Evolutionary conservation across 2,113 vertebrate species (phyloP).

Genomic region (Hippocampus zosterae): DNA sequence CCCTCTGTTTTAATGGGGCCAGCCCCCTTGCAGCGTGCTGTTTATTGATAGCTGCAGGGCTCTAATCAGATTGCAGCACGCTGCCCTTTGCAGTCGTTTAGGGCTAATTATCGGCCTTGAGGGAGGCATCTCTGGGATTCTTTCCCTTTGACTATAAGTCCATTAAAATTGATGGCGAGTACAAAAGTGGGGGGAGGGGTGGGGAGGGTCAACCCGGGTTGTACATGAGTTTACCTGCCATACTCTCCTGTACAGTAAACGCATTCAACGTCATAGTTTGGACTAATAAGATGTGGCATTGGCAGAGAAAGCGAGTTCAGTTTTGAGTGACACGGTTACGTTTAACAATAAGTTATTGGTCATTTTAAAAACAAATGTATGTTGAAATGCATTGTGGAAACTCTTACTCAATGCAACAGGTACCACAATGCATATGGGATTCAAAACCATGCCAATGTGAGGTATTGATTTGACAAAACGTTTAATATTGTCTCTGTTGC

Average conservation of each 20-base stretch:
- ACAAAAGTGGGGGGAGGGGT: slow-evolving; percentile 51
- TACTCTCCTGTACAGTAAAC: slow-evolving; percentile 1
- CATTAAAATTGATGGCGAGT: slow-evolving; percentile 77
- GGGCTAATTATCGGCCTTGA: slow-evolving; percentile 79
- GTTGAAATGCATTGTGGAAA: too few relatives aligned
- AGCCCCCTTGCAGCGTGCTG: slow-evolving; percentile 70
- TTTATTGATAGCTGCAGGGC: slow-evolving; percentile 81
- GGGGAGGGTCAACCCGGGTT: slow-evolving; percentile 60
- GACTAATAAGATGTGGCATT: background rate
- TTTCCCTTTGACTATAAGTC: slow-evolving; percentile 72
- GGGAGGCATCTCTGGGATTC: slow-evolving; percentile 72
- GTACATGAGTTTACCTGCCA: slow-evolving; percentile 59
- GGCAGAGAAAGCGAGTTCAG: too few relatives aligned
- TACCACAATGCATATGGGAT: too few relatives aligned
- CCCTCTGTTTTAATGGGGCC: slow-evolving; percentile 61
- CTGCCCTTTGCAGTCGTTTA: slow-evolving; percentile 79
- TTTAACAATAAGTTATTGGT: too few relatives aligned
- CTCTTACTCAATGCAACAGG: too few relatives aligned
- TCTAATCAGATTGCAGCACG: slow-evolving; percentile 87
- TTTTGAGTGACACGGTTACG: too few relatives aligned
- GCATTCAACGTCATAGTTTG: background rate
- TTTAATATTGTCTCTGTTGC: too few relatives aligned
- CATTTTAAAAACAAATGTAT: too few relatives aligned
- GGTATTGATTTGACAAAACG: too few relatives aligned
- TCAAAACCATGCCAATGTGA: too few relatives aligned